Percentiles rank a stretch among this genome's conserved stretches.
phyloP scores from a whole-genome alignment of 2,797 vertebrate genomes.

The Anniella stebbinsi region DNA sequence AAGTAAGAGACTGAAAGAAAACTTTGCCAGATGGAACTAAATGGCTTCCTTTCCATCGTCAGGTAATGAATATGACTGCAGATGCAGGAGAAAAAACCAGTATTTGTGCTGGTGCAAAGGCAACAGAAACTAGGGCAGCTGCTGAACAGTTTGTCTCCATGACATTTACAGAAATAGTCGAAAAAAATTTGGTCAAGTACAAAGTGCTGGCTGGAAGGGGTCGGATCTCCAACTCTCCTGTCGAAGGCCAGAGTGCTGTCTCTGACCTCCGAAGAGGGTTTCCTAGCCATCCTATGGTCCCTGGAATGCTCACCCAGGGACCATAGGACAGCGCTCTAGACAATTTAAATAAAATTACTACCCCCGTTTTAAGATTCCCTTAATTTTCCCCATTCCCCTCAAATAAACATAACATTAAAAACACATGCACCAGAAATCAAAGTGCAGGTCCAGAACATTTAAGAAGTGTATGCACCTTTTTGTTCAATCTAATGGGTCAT shows the following conservation, averaged over 20 bases:
- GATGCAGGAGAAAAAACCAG: not conserved
- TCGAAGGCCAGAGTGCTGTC: no score
- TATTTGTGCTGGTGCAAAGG: not conserved
- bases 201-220: not conserved
- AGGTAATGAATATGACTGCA: not conserved
- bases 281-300: no score
- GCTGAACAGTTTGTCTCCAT: not conserved
- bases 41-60: not conserved
- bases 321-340: not conserved
- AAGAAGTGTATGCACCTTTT: not conserved
- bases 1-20: not conserved
- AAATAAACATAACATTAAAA: not conserved
- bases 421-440: not conserved
- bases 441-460: not conserved
- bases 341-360: not conserved
- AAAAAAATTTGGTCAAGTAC: not conserved
- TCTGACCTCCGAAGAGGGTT: no score
- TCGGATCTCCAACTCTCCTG: not conserved
- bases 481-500: accelerated
- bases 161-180: not conserved
- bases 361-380: not conserved
- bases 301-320: no score
- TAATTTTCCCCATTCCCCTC: no score
- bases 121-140: not conserved
- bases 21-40: not conserved